Base-by-base conservation (phyloP, 2,113 vertebrate genomes). In the Charina bottae region DNA sequence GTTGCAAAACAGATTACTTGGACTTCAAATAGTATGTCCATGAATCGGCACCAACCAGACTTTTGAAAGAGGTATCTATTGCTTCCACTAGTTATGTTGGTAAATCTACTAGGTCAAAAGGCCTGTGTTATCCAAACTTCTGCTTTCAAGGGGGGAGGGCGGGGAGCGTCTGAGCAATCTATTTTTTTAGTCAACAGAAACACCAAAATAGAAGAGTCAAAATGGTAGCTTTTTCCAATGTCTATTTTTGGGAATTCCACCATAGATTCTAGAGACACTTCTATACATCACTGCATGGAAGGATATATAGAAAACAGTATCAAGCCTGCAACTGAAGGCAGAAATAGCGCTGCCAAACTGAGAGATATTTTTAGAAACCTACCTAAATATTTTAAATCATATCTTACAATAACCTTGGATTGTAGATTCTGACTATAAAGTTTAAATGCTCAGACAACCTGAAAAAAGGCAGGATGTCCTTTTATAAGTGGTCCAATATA, bases 291-390 rank as follows among this genome's bases (percentile, higher is more conserved):
- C 6, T 78, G 68, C 33, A 37, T 37, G 33, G 1, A 72, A 33
- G 2, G 33, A n/a, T 78, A n/a, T 78, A 2, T 21, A 21, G 37
- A 78, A 78, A 49, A 49, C 49, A 4, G 49, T 49, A 78, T 78
- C 33, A 37, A 78, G 33, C 68, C n/a, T 78, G n/a, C 15, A 78
- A 19, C 68, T 37, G 15, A 78, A 78, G 68, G 15, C 8, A 78
- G 33, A 78, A 78, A 78, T 78, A 37, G n/a, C 33, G 6, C n/a
- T 37, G 6, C 15, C n/a, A 37, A 49, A 19, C 68, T 78, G 68
- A 72, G 12, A 33, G 4, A 37, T 37, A 78, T 37, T 94, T 94
- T 95, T 97, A 96, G 95, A 94, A 96, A 96, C 90, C 89, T 95
- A 94, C 91, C 95, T 0, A 54, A 89, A 94, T 55, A 93, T 94